These are phyloP conservation scores for Lepidocolaptes lacrymiger DNA, from an alignment of 2,797 vertebrate species.

Conservation along the genomic window DNA sequence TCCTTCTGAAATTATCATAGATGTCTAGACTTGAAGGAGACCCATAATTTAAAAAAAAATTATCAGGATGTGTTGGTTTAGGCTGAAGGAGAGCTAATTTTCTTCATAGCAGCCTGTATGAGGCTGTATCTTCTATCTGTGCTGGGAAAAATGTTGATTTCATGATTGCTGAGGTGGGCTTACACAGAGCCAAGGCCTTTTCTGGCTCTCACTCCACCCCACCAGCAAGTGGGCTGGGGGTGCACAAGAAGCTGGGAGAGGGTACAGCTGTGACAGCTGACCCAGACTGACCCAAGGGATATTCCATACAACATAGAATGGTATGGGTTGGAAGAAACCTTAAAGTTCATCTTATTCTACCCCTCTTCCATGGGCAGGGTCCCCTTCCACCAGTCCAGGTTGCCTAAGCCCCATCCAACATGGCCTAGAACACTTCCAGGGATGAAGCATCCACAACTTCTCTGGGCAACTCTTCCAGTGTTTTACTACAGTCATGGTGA, in stretches of 20 bases:
- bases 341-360: not conserved
- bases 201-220: not conserved
- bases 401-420: not conserved
- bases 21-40: conserved; percentile 38
- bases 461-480: no score
- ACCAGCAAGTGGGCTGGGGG: not conserved
- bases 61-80: not conserved
- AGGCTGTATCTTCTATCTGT: not conserved
- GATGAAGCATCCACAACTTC: not conserved
- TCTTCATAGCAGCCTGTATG: not conserved
- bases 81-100: not conserved
- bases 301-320: not conserved
- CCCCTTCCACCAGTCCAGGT: not conserved
- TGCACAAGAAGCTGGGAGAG: not conserved
- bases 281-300: not conserved
- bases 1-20: conserved; percentile 51
- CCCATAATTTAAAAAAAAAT: conserved; percentile 7
- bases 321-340: not conserved
- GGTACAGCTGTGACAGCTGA: not conserved
- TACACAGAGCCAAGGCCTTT: not conserved
- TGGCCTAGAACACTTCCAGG: not conserved
- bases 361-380: not conserved
- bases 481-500: not conserved
- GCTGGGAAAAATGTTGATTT: not conserved
- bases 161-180: not conserved